These are phyloP conservation scores for Eriocheir sinensis DNA, from an alignment of 1,140 invertebrate species.

Conservation along the genomic window DNA sequence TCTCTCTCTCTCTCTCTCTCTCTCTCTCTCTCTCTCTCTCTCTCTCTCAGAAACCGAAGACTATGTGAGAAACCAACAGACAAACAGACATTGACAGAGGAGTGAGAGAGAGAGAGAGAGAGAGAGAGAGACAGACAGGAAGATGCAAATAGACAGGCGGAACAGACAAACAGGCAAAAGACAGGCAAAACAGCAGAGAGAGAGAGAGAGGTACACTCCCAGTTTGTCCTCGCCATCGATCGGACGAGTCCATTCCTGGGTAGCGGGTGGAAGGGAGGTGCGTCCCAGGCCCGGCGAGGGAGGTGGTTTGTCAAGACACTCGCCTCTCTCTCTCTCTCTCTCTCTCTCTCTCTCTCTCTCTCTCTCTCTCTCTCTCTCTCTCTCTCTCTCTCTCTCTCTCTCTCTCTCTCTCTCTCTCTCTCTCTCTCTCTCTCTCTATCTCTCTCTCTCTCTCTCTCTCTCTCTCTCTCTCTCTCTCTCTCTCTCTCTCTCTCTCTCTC, in stretches of 20 bases:
- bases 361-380: neutral
- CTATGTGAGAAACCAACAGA: neutral
- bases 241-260: conserved; percentile 8
- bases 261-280: neutral
- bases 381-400: neutral
- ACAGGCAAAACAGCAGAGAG: neutral
- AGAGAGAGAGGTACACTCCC: neutral
- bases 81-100: neutral
- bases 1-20: neutral
- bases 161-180: neutral
- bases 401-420: neutral
- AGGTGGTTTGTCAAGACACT: neutral
- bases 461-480: conserved; percentile 13
- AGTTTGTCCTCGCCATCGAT: neutral
- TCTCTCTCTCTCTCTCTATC: neutral
- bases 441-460: conserved; percentile 4
- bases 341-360: neutral
- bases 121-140: neutral
- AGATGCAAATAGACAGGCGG: neutral
- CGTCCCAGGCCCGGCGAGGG: neutral
- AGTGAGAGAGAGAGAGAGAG: neutral
- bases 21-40: conserved; percentile 5
- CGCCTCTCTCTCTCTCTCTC: neutral
- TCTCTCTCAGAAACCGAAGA: neutral
- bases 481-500: conserved; percentile 22